These are phyloP conservation scores for Enteromius radiatus DNA, from an alignment of 2,797 vertebrate species.

Conservation along the genomic window DNA sequence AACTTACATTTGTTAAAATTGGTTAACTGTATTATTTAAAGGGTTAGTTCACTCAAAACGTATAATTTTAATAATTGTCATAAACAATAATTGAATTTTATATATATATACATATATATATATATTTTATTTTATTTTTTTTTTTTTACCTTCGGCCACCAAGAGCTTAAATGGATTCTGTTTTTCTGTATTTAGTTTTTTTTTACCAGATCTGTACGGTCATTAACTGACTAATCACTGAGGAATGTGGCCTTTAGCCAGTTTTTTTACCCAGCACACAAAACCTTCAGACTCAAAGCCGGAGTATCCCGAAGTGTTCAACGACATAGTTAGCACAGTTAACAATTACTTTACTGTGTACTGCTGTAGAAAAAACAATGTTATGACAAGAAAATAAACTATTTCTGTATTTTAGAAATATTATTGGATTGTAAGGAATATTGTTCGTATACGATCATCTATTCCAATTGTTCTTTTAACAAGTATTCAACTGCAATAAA, in stretches of 20 bases:
- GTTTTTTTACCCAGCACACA: background rate
- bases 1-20: too few relatives aligned
- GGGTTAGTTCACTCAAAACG: too few relatives aligned
- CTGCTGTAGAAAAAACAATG: background rate
- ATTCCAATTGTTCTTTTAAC: background rate
- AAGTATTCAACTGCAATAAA: background rate
- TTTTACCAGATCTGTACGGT: background rate
- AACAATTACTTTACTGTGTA: background rate
- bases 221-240: slow-evolving; percentile 9
- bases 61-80: too few relatives aligned
- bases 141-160: background rate
- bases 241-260: slow-evolving; percentile 31
- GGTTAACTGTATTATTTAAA: too few relatives aligned
- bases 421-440: too few relatives aligned
- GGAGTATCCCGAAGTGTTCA: background rate
- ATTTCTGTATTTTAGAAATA: background rate
- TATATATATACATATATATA: too few relatives aligned
- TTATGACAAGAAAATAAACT: background rate
- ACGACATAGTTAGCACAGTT: background rate
- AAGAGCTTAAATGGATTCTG: background rate
- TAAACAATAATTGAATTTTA: too few relatives aligned
- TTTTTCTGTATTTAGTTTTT: too few relatives aligned
- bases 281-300: slow-evolving; percentile 17
- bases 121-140: too few relatives aligned
- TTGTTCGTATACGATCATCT: background rate